These are phyloP conservation scores for Drosophila ustulata DNA, from an alignment of 2,888 invertebrate genomes.

Conservation along the genomic window DNA sequence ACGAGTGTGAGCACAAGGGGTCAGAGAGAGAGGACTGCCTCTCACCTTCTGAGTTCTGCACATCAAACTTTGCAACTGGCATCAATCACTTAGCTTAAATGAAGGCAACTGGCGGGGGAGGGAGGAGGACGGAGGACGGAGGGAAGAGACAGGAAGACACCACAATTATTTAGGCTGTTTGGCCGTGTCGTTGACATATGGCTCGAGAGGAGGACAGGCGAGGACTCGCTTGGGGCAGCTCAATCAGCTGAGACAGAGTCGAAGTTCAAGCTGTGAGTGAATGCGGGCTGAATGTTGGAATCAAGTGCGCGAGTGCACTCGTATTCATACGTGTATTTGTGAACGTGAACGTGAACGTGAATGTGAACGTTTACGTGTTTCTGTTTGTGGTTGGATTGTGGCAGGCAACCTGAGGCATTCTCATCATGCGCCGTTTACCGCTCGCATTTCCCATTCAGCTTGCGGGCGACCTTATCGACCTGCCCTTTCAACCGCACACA, in stretches of 20 bases:
- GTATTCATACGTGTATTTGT: not conserved
- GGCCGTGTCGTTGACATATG: constrained; percentile 53
- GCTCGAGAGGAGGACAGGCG: constrained; percentile 5
- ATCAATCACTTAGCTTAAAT: constrained; percentile 68
- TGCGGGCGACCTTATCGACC: constrained; percentile 49
- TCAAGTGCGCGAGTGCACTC: constrained; percentile 18
- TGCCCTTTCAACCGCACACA: constrained; percentile 38
- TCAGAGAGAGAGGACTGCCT: too few species aligned
- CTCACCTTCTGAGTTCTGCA: not conserved
- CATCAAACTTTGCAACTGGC: constrained; percentile 56
- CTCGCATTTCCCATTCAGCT: constrained; percentile 47
- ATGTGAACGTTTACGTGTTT: not conserved
- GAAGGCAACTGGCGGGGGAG: constrained; percentile 41
- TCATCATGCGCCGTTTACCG: constrained; percentile 55
- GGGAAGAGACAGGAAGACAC: not conserved
- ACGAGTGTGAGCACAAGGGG: not conserved
- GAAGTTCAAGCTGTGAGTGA: constrained; percentile 21
- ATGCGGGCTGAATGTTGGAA: constrained; percentile 10
- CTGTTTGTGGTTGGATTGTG: constrained; percentile 30
- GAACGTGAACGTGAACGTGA: too few species aligned
- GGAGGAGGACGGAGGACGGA: not conserved
- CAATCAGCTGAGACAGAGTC: constrained; percentile 51
- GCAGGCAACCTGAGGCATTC: constrained; percentile 40
- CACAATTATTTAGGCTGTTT: constrained; percentile 51
- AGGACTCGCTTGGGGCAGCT: constrained; percentile 9